Percentiles rank a stretch among this genome's conserved stretches.
Evolutionary conservation across 2,888 invertebrate species (phyloP).

Genomic region (Aphrophora alni): DNA sequence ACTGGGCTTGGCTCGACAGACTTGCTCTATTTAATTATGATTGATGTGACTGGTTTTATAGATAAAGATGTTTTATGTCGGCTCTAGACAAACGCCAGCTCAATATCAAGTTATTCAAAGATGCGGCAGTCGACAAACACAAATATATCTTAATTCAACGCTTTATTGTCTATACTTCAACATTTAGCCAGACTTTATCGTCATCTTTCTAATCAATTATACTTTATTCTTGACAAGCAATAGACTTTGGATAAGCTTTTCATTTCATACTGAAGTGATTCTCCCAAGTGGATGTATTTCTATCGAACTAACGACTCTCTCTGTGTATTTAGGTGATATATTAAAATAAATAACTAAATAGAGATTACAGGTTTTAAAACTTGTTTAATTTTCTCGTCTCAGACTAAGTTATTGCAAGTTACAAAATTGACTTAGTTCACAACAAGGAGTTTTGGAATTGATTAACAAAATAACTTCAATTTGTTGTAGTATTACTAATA

Average conservation of each 20-base stretch:
- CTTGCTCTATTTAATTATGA: slow-evolving; percentile 9
- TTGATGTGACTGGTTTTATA: not conserved
- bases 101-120: not conserved
- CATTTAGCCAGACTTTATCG: not conserved
- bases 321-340: no score
- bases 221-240: not conserved
- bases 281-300: no score
- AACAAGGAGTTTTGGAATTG: no score
- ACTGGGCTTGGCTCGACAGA: not conserved
- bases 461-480: no score
- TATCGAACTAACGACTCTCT: no score
- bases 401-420: no score
- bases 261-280: not conserved
- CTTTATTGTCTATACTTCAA: not conserved
- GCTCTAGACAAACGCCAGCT: not conserved
- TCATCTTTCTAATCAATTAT: not conserved
- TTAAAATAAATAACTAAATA: no score
- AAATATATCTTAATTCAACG: not conserved
- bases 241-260: not conserved
- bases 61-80: slow-evolving; percentile 1
- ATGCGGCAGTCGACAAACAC: not conserved
- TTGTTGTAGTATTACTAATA: no score
- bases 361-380: no score
- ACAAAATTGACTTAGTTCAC: no score
- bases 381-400: no score